Percentiles rank a stretch among this genome's conserved stretches.
phyloP scores from a whole-genome alignment of 2,797 vertebrate genomes.

The Myiotriccus ornatus region DNA sequence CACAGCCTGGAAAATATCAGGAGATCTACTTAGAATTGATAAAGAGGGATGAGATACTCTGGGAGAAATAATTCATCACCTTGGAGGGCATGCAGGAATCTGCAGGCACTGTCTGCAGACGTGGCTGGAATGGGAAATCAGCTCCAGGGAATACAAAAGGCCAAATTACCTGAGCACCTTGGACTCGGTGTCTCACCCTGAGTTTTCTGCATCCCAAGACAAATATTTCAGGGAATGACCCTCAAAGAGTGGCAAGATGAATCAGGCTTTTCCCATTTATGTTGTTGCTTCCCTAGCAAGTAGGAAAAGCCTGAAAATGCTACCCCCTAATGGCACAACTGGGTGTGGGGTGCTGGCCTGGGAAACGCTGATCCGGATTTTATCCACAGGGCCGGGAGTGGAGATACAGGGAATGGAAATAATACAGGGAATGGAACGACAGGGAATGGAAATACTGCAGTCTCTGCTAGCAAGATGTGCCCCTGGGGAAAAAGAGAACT shows the following conservation, averaged over 20 bases:
- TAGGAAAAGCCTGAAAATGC: constrained; percentile 19
- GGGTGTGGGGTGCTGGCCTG: background rate
- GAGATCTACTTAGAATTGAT: background rate
- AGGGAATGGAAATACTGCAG: rapidly evolving
- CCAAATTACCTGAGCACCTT: background rate
- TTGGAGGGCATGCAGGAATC: background rate
- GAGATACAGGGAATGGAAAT: background rate
- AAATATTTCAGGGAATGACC: background rate
- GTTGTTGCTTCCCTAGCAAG: background rate
- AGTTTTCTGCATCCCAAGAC: background rate
- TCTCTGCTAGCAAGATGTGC: background rate
- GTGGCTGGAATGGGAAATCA: background rate
- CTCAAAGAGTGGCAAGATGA: background rate
- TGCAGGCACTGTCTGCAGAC: background rate
- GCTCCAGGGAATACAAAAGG: background rate
- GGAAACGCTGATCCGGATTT: background rate
- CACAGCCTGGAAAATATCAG: background rate
- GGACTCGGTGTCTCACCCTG: background rate
- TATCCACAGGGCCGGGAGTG: background rate
- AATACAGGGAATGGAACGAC: rapidly evolving
- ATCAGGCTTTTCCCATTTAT: background rate
- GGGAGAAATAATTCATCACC: background rate
- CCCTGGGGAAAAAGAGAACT: background rate
- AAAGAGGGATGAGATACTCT: background rate
- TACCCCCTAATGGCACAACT: background rate